Conservation (phyloP, 2,113 vertebrate species). For the Leptobrachium leishanense region DNA sequence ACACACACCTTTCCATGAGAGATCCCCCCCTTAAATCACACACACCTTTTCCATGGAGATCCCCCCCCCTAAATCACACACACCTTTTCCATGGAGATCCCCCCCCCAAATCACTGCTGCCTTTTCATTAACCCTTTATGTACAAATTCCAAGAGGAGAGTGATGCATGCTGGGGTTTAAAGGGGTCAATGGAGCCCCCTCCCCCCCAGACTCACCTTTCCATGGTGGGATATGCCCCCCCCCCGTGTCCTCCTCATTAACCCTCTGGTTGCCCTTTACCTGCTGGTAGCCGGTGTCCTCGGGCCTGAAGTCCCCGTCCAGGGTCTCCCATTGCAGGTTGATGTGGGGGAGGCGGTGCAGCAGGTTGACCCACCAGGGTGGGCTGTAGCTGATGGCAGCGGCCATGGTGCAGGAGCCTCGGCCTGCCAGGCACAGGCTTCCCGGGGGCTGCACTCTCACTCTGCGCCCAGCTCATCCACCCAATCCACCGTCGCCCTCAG, state of each 20-base stretch:
- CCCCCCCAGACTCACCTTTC: background rate
- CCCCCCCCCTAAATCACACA: too few species aligned
- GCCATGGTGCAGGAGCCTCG: constrained; percentile 67
- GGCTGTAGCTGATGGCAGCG: constrained; percentile 86
- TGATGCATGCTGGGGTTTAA: too few species aligned
- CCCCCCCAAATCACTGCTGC: too few species aligned
- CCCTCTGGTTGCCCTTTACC: constrained; percentile 63
- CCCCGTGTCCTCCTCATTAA: background rate
- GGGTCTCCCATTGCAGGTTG: constrained; percentile 83
- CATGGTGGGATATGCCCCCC: background rate
- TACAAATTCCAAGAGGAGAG: too few species aligned
- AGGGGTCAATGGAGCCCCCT: too few species aligned
- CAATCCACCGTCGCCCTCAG: too few species aligned
- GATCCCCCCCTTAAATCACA: too few species aligned
- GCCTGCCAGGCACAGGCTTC: constrained; percentile 22
- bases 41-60: too few species aligned
- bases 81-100: too few species aligned
- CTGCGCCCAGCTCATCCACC: constrained; percentile 44
- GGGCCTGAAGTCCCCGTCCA: constrained; percentile 85
- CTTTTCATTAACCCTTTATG: too few species aligned
- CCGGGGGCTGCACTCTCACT: constrained; percentile 36
- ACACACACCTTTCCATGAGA: too few species aligned
- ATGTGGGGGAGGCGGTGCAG: constrained; percentile 90
- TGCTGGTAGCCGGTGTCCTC: constrained; percentile 89
- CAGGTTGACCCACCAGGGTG: constrained; percentile 93